Evolutionary conservation across 2,888 invertebrate species (phyloP).

Genomic region (Chrysolina americana): DNA sequence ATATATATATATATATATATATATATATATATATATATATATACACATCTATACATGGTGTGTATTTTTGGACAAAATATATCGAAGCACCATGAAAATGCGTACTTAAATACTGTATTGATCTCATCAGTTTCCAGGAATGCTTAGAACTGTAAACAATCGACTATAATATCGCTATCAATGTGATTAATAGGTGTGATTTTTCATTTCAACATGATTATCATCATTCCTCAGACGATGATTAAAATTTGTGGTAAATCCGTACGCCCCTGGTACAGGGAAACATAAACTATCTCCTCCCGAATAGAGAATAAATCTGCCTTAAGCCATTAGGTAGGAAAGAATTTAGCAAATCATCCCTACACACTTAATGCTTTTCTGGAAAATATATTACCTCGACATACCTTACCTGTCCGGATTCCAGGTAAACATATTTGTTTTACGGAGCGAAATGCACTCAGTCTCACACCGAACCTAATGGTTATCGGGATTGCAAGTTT

Average conservation of each 20-base stretch:
- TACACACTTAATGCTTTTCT: conserved; percentile 35
- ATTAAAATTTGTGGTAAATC: not conserved
- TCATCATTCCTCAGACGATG: no score
- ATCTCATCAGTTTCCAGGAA: no score
- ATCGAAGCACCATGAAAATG: no score
- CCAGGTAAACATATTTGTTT: conserved; percentile 46
- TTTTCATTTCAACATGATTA: no score
- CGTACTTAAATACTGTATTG: no score
- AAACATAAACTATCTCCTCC: conserved; percentile 25
- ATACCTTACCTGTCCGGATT: conserved; percentile 38
- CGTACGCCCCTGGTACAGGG: conserved; percentile 30
- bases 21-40: no score
- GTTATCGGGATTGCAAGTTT: not conserved
- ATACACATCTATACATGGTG: no score
- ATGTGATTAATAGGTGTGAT: no score
- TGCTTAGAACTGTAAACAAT: no score
- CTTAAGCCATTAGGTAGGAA: conserved; percentile 40
- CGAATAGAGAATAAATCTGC: conserved; percentile 40
- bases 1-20: no score
- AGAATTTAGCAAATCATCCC: conserved; percentile 44
- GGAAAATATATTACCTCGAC: conserved; percentile 38
- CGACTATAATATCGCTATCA: no score
- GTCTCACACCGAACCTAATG: not conserved
- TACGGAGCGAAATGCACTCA: conserved; percentile 29
- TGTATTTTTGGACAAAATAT: no score